Evolutionary conservation across 2,888 invertebrate genomes (phyloP).

Genomic region (Antitype chi): DNA sequence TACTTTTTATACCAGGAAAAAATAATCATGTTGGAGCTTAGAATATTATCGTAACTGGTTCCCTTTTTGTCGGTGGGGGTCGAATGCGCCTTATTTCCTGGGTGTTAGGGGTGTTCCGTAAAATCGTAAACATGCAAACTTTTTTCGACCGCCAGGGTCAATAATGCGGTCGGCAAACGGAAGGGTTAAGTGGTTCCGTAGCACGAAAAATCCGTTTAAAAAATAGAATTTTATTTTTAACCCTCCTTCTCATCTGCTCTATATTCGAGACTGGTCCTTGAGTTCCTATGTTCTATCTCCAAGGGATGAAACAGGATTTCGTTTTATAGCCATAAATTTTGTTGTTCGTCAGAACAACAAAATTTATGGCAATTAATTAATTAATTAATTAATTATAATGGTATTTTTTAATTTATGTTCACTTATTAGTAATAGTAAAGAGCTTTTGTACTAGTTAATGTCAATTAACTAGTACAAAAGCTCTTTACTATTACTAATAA

Average conservation of each 20-base stretch:
- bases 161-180: slow-evolving; percentile 62
- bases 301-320: not conserved
- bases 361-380: no score
- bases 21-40: slow-evolving; percentile 79
- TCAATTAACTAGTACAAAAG: not conserved
- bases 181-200: slow-evolving; percentile 58
- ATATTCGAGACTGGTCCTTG: not conserved
- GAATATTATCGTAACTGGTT: slow-evolving; percentile 78
- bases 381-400: no score
- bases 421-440: no score
- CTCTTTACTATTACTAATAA: not conserved
- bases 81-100: slow-evolving; percentile 69
- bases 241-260: slow-evolving; percentile 1
- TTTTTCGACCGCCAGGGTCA: slow-evolving; percentile 59
- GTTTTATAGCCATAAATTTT: not conserved
- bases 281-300: not conserved
- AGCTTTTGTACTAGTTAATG: no score
- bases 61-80: slow-evolving; percentile 67
- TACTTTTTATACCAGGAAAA: slow-evolving; percentile 82
- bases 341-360: no score
- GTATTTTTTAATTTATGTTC: no score
- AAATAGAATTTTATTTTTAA: slow-evolving; percentile 40
- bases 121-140: slow-evolving; percentile 60
- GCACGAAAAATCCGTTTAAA: slow-evolving; percentile 30
- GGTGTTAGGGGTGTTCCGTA: slow-evolving; percentile 43